Base-by-base conservation (phyloP, 1,140 invertebrate species). In the Lucilia sericata region DNA sequence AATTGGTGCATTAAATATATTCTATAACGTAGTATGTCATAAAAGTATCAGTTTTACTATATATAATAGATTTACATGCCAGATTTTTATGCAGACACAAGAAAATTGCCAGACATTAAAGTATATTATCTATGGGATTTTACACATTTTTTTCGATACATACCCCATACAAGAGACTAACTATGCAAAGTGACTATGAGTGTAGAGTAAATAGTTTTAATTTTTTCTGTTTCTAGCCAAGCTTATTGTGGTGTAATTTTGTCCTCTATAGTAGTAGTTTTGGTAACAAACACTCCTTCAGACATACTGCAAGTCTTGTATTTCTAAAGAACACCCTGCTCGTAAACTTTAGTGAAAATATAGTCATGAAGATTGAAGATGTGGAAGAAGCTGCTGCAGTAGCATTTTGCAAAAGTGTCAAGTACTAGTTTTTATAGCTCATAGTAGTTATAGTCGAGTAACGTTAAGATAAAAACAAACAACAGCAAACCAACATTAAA, bases 361-460 rank as follows among this genome's bases (percentile, higher is more conserved):
- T 55, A 55, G 51, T 55, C 51, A 13, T 55, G 51, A 55, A 55
- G 51, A 55, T 55, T 55, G 51, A 17, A n/a, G 12, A 55, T 14
- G 51, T 42, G 10, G 42, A 7, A 42, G 42, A 42, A 42, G 10
- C 42, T 8, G 42, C 5, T 8, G 42, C 42, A 42, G 42, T 9
- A 21, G 65, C 65, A 70, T 70, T 70, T 70, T 70, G 65, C 65
- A 70, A 70, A 70, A 70, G 65, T 70, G 65, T 70, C 65, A 70
- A 70, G 65, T 21, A 70, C 65, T 70, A 70, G 65, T 25, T 25
- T 70, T 70, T 19, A n/a, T 10, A 5, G 19, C n/a, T 70, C 21
- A n/a, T 70, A 10, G 21, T 70, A 70, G 65, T 70, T 21, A n/a
- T 21, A 70, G 65, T 70, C 19, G 19, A 21, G 65, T 25, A 21